Base-by-base conservation (phyloP, 2,113 vertebrate species). In the Scomber japonicus region DNA sequence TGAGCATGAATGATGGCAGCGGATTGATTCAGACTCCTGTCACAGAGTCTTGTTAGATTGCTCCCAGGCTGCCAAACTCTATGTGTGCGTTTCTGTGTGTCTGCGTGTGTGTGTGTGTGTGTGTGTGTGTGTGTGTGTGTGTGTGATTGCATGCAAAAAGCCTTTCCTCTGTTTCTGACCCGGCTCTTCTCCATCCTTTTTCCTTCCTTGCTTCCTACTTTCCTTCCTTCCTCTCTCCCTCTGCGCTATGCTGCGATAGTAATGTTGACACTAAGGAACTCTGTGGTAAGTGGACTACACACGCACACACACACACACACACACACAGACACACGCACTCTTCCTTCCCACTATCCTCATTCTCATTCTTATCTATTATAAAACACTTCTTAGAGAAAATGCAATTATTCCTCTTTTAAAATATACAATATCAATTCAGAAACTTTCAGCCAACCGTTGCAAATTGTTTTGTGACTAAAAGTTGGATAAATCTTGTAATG, bases 231-330 rank as follows among this genome's bases (percentile, higher is more conserved):
- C 74, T 78, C 72, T 30, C 60, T 71, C 92, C 79, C 91, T 85
- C 82, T 86, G 71, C 88, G 59, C 75, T 72, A 17, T 82, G 53
- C 75, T 94, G 89, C 85, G 70, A 88, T 89, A 94, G 91, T 92
- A 92, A 92, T 91, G 91, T 92, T 91, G 92, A 93, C 91, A 93
- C 91, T 46, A 93, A 93, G 90, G 93, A 94, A 82, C 93, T 94
- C 51, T 94, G 93, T 30, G 93, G 93, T 93, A 82, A 93, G 92
- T 91, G 49, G 15, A 68, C 66, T 15, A 16, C 71, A 21, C 31
- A 53, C 40, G 49, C 55, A 57, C 44, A 51, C 56, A 73, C 62
- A 60, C 19, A 51, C 40, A 21, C 40, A 21, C 35, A 81, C 31
- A 53, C 53, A 13, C 49, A 69, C 51, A 60, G 21, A 21, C 61